Evolutionary conservation across 2,113 vertebrate genomes (phyloP).

Genomic region (Tachysurus vachellii): DNA sequence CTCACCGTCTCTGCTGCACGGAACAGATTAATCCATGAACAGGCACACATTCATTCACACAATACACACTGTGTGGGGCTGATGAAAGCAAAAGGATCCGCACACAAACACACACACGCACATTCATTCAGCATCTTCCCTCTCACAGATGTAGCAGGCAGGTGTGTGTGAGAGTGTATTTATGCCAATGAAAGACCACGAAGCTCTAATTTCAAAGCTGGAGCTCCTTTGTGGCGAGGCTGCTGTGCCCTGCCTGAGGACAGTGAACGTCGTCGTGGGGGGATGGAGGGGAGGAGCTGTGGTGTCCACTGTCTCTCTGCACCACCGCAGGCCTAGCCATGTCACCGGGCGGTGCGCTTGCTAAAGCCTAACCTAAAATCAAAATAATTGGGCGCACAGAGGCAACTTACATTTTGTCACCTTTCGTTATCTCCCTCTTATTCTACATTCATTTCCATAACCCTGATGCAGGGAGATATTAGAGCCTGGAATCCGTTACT

Average conservation of each 20-base stretch:
- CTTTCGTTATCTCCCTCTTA: background rate
- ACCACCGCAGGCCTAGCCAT: slow-evolving; percentile 9
- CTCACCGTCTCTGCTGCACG: background rate
- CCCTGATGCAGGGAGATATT: background rate
- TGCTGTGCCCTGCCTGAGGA: slow-evolving; percentile 23
- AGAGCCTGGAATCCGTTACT: slow-evolving; percentile 15
- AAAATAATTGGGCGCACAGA: slow-evolving; percentile 33
- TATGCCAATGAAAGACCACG: slow-evolving; percentile 10
- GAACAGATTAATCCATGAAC: slow-evolving; percentile 22
- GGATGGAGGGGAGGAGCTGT: background rate
- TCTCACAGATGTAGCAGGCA: slow-evolving; percentile 28
- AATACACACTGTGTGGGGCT: slow-evolving; percentile 30
- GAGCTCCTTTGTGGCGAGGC: slow-evolving; percentile 8
- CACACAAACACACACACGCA: slow-evolving; percentile 32
- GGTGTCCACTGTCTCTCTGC: slow-evolving; percentile 26
- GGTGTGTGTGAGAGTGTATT: slow-evolving; percentile 9
- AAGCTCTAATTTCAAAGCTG: slow-evolving; percentile 50
- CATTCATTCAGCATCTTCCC: slow-evolving; percentile 25
- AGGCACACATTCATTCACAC: slow-evolving; percentile 42
- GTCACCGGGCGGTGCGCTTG: slow-evolving; percentile 15
- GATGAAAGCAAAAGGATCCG: slow-evolving; percentile 22
- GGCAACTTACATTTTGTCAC: background rate
- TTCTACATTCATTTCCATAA: background rate
- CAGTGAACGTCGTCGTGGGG: slow-evolving; percentile 19
- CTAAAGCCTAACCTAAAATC: slow-evolving; percentile 30